A percentile compares a stretch with the other conserved stretches of the same genome.
Evolutionary conservation across 1,140 invertebrate species (phyloP).

Genomic region (Camponotus pennsylvanicus): DNA sequence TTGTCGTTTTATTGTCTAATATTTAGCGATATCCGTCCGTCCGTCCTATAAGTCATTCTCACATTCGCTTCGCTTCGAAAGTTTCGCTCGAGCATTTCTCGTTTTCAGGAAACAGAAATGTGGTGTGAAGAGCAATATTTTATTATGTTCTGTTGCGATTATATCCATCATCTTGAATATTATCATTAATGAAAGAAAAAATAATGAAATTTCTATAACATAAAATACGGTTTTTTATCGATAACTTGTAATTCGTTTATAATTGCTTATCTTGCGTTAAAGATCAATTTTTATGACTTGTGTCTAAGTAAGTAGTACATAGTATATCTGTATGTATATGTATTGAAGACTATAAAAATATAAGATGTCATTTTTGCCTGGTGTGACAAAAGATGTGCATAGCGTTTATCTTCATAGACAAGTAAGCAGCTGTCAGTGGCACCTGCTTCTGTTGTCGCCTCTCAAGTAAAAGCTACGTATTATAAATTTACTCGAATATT

Average conservation of each 20-base stretch:
- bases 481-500: constrained; percentile 16
- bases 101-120: background rate
- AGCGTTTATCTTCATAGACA: constrained; percentile 59
- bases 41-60: background rate
- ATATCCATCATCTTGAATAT: background rate
- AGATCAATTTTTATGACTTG: background rate
- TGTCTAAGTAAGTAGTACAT: background rate
- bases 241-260: background rate
- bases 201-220: background rate
- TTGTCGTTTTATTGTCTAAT: constrained; percentile 49
- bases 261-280: background rate
- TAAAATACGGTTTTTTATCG: background rate
- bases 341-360: background rate
- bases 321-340: background rate
- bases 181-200: constrained; percentile 2
- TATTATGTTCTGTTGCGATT: background rate
- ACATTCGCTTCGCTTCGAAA: background rate
- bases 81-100: background rate
- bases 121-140: background rate
- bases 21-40: constrained; percentile 20
- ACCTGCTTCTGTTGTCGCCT: constrained; percentile 69
- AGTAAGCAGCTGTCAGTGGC: constrained; percentile 66
- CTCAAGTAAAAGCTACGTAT: constrained; percentile 55
- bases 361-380: constrained; percentile 5
- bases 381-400: constrained; percentile 23